phyloP scores from a whole-genome alignment of 2,888 invertebrate species.

The Mimumesa dahlbomi region DNA sequence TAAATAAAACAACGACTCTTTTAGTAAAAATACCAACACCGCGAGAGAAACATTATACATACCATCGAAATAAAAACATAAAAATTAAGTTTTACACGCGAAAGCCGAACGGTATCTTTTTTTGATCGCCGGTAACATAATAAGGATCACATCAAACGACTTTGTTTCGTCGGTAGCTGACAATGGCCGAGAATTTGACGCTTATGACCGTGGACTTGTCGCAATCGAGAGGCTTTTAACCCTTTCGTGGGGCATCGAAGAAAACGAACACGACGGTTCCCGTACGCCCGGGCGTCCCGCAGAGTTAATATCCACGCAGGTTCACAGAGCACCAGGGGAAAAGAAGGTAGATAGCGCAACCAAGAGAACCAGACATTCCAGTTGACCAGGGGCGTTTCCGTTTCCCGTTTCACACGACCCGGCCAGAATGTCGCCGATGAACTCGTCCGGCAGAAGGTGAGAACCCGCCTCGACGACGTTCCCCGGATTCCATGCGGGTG shows the following conservation, averaged over 20 bases:
- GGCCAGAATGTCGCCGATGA: conserved; percentile 62
- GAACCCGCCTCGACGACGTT: conserved; percentile 56
- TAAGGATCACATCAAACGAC: conserved; percentile 2
- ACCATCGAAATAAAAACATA: too few species aligned
- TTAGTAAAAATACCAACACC: too few species aligned
- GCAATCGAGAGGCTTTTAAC: conserved; percentile 29
- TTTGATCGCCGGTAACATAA: too few species aligned
- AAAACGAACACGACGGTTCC: conserved; percentile 22
- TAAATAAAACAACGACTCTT: too few species aligned
- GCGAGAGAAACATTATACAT: too few species aligned
- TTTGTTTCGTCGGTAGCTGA: conserved; percentile 33
- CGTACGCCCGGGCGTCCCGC: conserved; percentile 32
- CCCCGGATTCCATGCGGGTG: conserved; percentile 56
- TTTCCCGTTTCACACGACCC: conserved; percentile 69
- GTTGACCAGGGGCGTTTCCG: conserved; percentile 64
- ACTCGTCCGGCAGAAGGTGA: conserved; percentile 56
- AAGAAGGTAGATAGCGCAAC: conserved; percentile 5
- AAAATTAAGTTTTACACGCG: too few species aligned
- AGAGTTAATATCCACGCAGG: conserved; percentile 50
- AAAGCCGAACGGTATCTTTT: too few species aligned
- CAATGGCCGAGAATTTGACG: conserved; percentile 19
- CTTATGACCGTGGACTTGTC: conserved; percentile 24
- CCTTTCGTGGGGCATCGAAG: conserved; percentile 17
- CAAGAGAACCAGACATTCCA: conserved; percentile 59
- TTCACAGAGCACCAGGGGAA: conserved; percentile 25